Base-by-base conservation (phyloP, 64 coral and sea anemone genomes). In the Orbicella faveolata region DNA sequence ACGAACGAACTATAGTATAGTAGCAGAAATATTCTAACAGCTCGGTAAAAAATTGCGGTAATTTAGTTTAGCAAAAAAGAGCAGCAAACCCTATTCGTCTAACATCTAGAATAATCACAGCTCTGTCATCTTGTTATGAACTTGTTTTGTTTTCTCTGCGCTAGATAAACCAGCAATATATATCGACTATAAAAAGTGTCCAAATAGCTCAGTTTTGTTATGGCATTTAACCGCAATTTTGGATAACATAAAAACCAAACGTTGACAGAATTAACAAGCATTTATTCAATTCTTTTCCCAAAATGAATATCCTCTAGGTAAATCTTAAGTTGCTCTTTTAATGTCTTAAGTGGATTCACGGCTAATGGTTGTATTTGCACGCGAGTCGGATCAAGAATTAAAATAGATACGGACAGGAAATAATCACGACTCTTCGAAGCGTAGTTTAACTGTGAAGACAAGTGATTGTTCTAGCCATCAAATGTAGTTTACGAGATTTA, bases 281-380 rank as follows among this genome's bases (percentile, higher is more conserved):
- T 20, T 85, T 21, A 25, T 52, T 85, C 30, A 70, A 51, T 15
- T 35, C 65, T 10, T 26, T 21, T 63, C 63, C 19, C 26, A 14
- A 63, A 63, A 55, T 41, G 65, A 12, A 85, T 66, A 73, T 85
- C 39, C 53, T 20, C 39, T 72, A 52, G 37, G 73, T 52, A 73
- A 85, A 72, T 85, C 20, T 67, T 30, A 51, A 85, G 65, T 69
- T 85, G 36, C 6, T 26, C 65, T 72, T 85, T 85, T 85, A 16
- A 73, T 7, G 18, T 85, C 68, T 72, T 2, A 85, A 85, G 82
- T 85, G 82, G 82, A 72, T 70, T 23, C 20, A 72, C 41, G 18
- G 18, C 68, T 85, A 85, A 85, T 72, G 64, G 82, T 20, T 36
- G 82, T 37, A 70, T 72, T 23, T 70, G 67, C 20, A 33, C 67